A percentile compares a stretch with the other conserved stretches of the same genome.
These are phyloP conservation scores for Myocastor coypus DNA, from an alignment of 2,113 vertebrate species.

Conservation along the genomic window DNA sequence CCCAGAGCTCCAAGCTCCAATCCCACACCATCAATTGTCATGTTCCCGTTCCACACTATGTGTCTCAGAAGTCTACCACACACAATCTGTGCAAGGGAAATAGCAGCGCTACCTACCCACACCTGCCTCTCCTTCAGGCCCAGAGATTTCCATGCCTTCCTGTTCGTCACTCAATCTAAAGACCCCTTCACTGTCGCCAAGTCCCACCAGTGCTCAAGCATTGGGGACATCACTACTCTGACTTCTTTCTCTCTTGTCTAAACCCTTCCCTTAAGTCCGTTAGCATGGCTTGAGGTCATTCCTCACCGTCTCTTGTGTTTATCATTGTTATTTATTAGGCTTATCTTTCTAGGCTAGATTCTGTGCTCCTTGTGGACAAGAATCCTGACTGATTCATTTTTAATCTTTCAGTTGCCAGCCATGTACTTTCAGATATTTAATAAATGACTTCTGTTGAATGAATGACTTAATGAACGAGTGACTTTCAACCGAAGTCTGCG, in stretches of 20 bases:
- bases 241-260: background rate
- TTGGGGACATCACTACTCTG: background rate
- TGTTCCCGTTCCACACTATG: background rate
- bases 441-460: background rate
- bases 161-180: background rate
- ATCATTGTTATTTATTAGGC: background rate
- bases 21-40: background rate
- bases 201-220: background rate
- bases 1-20: background rate
- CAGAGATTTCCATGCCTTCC: no score
- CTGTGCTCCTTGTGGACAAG: background rate
- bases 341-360: background rate
- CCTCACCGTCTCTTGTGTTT: background rate
- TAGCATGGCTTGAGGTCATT: background rate
- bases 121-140: background rate
- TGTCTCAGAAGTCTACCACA: background rate
- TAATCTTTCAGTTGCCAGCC: background rate
- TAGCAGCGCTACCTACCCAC: background rate
- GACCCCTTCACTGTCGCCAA: background rate
- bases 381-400: background rate
- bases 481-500: background rate
- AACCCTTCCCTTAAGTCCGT: background rate
- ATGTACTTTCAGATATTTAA: background rate
- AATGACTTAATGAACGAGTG: slow-evolving; percentile 55
- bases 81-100: background rate